A percentile compares a stretch with the other conserved stretches of the same genome.
Evolutionary conservation across 2,113 vertebrate genomes (phyloP).

Genomic region (Fregetta grallaria): DNA sequence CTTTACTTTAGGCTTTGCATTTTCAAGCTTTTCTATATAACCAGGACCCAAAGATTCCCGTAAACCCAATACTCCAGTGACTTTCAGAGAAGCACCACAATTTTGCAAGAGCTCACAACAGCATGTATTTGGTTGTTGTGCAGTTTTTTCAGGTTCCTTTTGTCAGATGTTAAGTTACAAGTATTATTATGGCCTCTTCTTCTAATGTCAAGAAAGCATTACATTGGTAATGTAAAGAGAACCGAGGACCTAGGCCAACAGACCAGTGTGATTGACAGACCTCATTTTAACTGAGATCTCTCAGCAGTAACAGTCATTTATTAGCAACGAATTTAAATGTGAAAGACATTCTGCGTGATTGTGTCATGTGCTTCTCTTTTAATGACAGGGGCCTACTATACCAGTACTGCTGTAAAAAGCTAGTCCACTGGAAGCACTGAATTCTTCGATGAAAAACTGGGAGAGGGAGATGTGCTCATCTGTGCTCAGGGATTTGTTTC

Average conservation of each 20-base stretch:
- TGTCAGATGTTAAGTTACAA: neutral
- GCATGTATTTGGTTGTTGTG: neutral
- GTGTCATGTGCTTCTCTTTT: neutral
- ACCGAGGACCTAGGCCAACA: neutral
- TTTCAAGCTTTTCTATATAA: neutral
- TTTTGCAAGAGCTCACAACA: neutral
- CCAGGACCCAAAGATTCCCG: neutral
- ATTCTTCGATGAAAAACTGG: conserved; percentile 92
- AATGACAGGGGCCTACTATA: conserved; percentile 34
- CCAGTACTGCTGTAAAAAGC: conserved; percentile 94
- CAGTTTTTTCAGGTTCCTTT: neutral
- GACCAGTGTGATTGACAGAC: neutral
- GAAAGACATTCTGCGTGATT: neutral
- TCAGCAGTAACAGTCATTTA: neutral
- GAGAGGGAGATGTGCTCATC: conserved; percentile 88
- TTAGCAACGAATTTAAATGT: neutral
- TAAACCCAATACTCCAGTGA: neutral
- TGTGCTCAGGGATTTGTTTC: conserved; percentile 87
- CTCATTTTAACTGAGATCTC: neutral
- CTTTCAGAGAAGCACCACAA: neutral
- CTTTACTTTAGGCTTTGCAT: neutral
- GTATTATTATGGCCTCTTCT: neutral
- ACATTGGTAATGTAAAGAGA: neutral
- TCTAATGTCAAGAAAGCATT: neutral
- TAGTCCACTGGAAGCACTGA: conserved; percentile 87